phyloP scores from a whole-genome alignment of 2,113 vertebrate genomes.

The Sorex araneus region DNA sequence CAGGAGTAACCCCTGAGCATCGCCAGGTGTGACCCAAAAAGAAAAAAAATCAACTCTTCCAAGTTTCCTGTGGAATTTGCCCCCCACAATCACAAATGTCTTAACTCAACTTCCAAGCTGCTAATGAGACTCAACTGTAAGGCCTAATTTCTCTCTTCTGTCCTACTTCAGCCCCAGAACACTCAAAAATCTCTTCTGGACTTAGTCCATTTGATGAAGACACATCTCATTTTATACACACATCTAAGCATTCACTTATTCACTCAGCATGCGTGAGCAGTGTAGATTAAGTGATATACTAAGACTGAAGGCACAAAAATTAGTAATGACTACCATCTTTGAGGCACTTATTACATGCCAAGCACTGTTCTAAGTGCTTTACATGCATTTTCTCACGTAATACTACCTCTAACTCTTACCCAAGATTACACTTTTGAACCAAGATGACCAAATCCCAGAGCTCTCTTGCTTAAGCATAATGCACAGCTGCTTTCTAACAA shows the following conservation, averaged over 20 bases:
- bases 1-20: too few species aligned
- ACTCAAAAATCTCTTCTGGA: neutral
- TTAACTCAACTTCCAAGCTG: neutral
- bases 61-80: neutral
- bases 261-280: neutral
- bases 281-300: too few species aligned
- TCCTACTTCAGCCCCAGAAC: neutral
- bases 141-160: neutral
- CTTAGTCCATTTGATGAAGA: neutral
- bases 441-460: neutral
- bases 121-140: neutral
- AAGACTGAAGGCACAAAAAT: neutral
- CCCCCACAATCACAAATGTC: neutral
- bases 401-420: constrained; percentile 32
- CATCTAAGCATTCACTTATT: neutral
- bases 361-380: constrained; percentile 29
- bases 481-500: neutral
- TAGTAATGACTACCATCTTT: neutral
- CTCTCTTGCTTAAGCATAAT: neutral
- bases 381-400: neutral
- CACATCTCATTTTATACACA: neutral
- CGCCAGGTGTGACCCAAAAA: too few species aligned
- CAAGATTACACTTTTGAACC: neutral
- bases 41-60: constrained; percentile 33
- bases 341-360: neutral